Base-by-base conservation (phyloP, 2,113 vertebrate genomes). In the Rhagologus leucostigma region DNA sequence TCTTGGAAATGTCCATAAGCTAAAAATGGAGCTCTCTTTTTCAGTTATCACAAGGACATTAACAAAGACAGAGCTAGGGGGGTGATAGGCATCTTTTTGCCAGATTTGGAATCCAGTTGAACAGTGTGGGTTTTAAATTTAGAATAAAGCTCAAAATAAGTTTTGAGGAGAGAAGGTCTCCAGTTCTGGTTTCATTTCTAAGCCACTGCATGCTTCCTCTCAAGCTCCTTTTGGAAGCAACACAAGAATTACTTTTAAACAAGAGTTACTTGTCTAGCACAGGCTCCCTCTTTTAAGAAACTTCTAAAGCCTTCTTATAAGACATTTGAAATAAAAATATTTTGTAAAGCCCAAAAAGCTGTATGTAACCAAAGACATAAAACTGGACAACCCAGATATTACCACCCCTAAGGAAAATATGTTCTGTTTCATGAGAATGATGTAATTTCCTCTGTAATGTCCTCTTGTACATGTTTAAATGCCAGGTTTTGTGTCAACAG, bases 241-340 rank as follows among this genome's bases (percentile, higher is more conserved):
- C 22, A 83, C 93, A 93, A 92, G 91, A 79, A 82, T 50, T 87
- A 76, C 93, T 95, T 95, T 76, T 59, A 88, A 91, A 96, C 82
- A 95, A 74, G 93, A 55, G 50, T 70, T 87, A 50, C 84, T 96
- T 96, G 95, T 95, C 65, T 88, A 94, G 77, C 29, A 93, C 47
- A 83, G 89, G 8, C 67, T 90, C 16, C 7, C 53, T 95, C 37
- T 94, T 96, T 78, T 63, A 77, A 85, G 50, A 89, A 64, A 76
- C 35, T 73, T 92, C 53, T 93, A 4, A 91, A 89, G 46, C 47
- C 32, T 6, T 82, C 70, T 91, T 91, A 29, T 35, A 74, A 84
- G 32, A 77, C 75, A 57, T 79, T 63, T 74, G 84, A 84, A 89
- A 80, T 35, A 86, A 76, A 96, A 93, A 76, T 83, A 90, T 62